phyloP scores from a whole-genome alignment of 2,113 vertebrate species.

The Pseudonaja textilis region DNA sequence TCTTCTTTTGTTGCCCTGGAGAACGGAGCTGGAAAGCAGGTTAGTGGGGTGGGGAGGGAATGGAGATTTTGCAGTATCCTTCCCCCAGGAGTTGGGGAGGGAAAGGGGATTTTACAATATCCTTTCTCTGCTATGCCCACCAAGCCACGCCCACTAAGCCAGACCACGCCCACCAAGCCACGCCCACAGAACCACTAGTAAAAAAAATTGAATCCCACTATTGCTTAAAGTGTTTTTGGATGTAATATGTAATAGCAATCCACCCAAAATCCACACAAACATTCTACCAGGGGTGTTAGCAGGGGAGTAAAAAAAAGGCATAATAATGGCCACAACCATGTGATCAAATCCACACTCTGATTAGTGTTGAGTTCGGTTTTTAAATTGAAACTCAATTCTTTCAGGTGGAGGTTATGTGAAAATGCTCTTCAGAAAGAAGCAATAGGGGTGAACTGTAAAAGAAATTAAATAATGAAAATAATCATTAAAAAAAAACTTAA shows the following conservation, averaged over 20 bases:
- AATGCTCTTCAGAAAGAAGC: not conserved
- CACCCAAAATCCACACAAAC: not conserved
- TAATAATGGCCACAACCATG: not conserved
- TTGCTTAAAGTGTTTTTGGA: not conserved
- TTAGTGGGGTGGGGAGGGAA: no score
- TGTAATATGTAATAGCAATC: not conserved
- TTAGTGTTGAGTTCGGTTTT: not conserved
- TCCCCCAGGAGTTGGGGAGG: no score
- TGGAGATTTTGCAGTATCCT: no score
- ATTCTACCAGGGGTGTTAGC: not conserved
- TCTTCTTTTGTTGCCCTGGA: no score
- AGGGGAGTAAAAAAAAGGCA: not conserved
- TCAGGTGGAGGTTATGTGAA: not conserved
- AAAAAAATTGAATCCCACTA: no score
- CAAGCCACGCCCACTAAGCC: no score
- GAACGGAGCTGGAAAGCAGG: no score
- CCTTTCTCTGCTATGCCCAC: no score
- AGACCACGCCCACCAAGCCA: no score
- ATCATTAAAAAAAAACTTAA: not conserved
- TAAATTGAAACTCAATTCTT: not conserved
- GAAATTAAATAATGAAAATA: not conserved
- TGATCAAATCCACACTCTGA: not conserved
- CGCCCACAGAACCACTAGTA: no score
- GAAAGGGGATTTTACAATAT: no score
- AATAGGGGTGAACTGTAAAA: not conserved